Evolutionary conservation across 37 sponge, comb jelly and placozoan species (phyloP).

Genomic region (Amphimedon queenslandica): DNA sequence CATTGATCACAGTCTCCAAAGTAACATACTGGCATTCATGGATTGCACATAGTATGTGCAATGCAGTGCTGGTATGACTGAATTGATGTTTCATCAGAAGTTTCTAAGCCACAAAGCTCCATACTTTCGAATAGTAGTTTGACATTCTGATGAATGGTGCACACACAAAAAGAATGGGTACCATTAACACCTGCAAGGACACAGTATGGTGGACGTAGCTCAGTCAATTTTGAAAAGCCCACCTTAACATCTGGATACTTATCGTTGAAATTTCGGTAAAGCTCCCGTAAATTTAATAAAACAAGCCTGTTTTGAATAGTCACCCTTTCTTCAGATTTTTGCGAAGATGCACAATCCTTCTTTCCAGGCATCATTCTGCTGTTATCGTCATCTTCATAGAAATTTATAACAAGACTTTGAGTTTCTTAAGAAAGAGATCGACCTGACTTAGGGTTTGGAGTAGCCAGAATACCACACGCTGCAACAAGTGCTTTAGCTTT

Average conservation of each 20-base stretch:
- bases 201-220: constrained; percentile 42
- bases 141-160: constrained; percentile 56
- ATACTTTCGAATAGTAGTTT: constrained; percentile 18
- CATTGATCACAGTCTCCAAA: constrained; percentile 25
- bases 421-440: constrained; percentile 1
- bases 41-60: constrained; percentile 32
- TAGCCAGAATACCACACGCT: constrained; percentile 12
- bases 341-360: constrained; percentile 42
- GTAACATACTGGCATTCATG: constrained; percentile 23
- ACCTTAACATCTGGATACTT: constrained; percentile 20
- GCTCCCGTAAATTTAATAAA: constrained; percentile 41
- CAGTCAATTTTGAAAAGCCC: constrained; percentile 56
- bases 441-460: constrained; percentile 25
- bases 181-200: constrained; percentile 53
- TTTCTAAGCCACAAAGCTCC: neutral
- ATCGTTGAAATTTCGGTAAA: constrained; percentile 29
- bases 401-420: constrained; percentile 7
- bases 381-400: constrained; percentile 26
- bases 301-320: constrained; percentile 43
- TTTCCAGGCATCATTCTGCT: constrained; percentile 55
- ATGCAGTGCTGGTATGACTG: constrained; percentile 34
- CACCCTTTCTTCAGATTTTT: neutral
- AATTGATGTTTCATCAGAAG: neutral
- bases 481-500: constrained; percentile 17
- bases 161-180: constrained; percentile 63